phyloP scores from a whole-genome alignment of 2,113 vertebrate genomes.

The Silurus meridionalis region DNA sequence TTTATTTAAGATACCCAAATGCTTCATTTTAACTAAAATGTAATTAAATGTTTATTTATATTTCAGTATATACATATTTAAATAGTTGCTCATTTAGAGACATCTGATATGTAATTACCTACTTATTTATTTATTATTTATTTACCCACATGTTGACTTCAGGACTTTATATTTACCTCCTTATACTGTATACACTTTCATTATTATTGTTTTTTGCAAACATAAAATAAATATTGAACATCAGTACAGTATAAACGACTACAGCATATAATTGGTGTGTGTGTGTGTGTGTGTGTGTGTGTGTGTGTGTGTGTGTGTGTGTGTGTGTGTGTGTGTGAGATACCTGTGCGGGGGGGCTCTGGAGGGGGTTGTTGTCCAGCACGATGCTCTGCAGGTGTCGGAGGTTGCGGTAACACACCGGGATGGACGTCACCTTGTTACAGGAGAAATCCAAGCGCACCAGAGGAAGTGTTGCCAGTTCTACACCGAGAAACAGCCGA shows the following conservation, averaged over 20 bases:
- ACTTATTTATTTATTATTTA: too few species aligned
- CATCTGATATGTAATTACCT: too few species aligned
- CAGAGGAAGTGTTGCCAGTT: slow-evolving; percentile 89
- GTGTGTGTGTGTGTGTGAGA: background rate
- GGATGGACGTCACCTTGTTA: slow-evolving; percentile 93
- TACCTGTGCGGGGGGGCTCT: slow-evolving; percentile 95
- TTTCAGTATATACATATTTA: background rate
- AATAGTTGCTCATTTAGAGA: background rate
- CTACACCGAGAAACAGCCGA: slow-evolving; percentile 62
- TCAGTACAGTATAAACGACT: background rate
- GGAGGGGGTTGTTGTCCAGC: slow-evolving; percentile 94
- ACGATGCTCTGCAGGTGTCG: slow-evolving; percentile 88
- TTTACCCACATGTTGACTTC: too few species aligned
- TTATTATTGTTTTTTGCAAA: too few species aligned
- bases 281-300: background rate
- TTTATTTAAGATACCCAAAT: too few species aligned
- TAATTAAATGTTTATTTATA: background rate
- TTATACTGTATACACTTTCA: too few species aligned
- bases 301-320: slow-evolving; percentile 30
- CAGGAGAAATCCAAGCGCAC: slow-evolving; percentile 96
- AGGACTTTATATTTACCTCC: too few species aligned
- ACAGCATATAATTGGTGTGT: background rate
- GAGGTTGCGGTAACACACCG: slow-evolving; percentile 89
- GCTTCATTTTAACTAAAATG: too few species aligned
- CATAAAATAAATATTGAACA: too few species aligned